Evolutionary conservation across 2,797 vertebrate species (phyloP).

Genomic region (Poecilia wingei): DNA sequence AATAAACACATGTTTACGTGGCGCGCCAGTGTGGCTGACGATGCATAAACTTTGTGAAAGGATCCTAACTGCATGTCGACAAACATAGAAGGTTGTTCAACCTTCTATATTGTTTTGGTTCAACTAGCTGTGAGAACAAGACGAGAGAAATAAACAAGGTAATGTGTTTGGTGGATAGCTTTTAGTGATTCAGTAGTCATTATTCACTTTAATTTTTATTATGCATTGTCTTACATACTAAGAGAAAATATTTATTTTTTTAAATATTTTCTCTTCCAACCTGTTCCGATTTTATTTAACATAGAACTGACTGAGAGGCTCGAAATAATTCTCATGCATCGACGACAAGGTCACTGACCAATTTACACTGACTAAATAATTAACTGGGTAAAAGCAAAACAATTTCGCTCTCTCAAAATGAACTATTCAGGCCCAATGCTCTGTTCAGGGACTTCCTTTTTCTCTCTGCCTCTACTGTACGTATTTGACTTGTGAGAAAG

Average conservation of each 20-base stretch:
- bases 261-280: constrained; percentile 19
- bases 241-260: constrained; percentile 15
- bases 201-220: background rate
- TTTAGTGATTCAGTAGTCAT: background rate
- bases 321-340: constrained; percentile 15
- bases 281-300: constrained; percentile 23
- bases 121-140: background rate
- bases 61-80: background rate
- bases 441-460: constrained; percentile 1
- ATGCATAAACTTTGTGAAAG: background rate
- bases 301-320: background rate
- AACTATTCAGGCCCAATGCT: background rate
- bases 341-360: constrained; percentile 17
- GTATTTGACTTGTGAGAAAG: constrained; percentile 1
- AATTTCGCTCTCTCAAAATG: constrained; percentile 13
- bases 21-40: background rate
- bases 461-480: background rate
- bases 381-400: background rate
- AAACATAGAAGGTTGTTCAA: background rate
- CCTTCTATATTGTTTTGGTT: background rate
- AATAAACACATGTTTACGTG: background rate
- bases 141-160: background rate
- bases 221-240: constrained; percentile 14
- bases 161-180: background rate
- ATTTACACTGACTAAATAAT: constrained; percentile 15